Evolutionary conservation across 1,140 invertebrate species (phyloP).

Genomic region (Nomia melanderi): DNA sequence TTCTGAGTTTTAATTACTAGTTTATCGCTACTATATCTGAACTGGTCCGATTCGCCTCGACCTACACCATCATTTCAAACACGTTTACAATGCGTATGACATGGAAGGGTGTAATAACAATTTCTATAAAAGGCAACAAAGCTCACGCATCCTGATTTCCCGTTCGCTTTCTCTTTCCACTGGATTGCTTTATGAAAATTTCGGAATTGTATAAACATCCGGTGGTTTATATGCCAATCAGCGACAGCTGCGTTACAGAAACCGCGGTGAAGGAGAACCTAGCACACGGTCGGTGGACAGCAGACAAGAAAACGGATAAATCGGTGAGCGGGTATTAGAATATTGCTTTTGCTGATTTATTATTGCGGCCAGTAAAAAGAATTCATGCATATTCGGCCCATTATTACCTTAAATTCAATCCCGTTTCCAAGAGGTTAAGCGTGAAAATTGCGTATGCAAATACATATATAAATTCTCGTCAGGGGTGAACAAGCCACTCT

Average conservation of each 20-base stretch:
- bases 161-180: neutral
- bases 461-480: conserved; percentile 71
- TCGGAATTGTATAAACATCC: neutral
- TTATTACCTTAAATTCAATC: conserved; percentile 73
- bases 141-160: neutral
- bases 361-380: conserved; percentile 59
- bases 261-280: neutral
- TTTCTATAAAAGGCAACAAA: neutral
- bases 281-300: neutral
- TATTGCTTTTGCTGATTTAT: conserved; percentile 66
- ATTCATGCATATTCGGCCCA: conserved; percentile 70
- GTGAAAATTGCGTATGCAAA: conserved; percentile 75
- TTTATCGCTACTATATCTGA: no score
- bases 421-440: conserved; percentile 73
- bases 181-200: neutral
- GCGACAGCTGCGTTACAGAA: neutral
- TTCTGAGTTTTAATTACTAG: no score
- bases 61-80: no score
- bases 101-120: no score
- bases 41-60: no score
- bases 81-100: no score
- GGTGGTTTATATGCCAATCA: neutral
- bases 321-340: conserved; percentile 50
- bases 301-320: conserved; percentile 2
- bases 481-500: conserved; percentile 58